These are phyloP conservation scores for Corydoras sp. DNA, from an alignment of 2,113 vertebrate genomes.

Conservation along the genomic window DNA sequence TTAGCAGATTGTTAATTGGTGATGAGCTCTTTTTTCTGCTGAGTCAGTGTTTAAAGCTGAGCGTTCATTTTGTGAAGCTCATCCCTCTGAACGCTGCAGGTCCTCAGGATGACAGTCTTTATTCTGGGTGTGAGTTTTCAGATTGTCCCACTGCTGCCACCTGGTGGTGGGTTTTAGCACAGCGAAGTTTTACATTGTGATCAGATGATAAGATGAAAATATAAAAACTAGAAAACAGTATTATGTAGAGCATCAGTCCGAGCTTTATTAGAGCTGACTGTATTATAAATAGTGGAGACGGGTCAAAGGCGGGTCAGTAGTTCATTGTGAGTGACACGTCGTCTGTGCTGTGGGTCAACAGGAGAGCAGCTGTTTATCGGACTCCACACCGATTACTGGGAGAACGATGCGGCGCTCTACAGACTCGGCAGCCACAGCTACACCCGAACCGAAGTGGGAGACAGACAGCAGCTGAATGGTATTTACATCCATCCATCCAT, in stretches of 20 bases:
- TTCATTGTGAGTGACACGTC: not conserved
- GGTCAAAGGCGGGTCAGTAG: too few relatives aligned
- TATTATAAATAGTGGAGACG: too few relatives aligned
- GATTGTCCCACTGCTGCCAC: slow-evolving; percentile 19
- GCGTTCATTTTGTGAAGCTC: too few relatives aligned
- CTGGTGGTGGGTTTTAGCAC: slow-evolving; percentile 22
- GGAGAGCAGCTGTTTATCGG: slow-evolving; percentile 83
- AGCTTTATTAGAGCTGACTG: too few relatives aligned
- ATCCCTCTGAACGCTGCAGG: too few relatives aligned
- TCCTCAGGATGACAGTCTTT: not conserved
- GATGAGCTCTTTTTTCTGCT: too few relatives aligned
- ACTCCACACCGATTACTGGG: slow-evolving; percentile 92
- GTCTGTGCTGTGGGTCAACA: slow-evolving; percentile 39
- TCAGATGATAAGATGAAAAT: too few relatives aligned
- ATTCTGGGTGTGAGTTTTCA: not conserved
- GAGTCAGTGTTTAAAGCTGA: too few relatives aligned
- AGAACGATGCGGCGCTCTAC: slow-evolving; percentile 84
- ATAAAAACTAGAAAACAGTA: too few relatives aligned
- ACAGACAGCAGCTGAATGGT: slow-evolving; percentile 84
- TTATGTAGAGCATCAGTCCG: too few relatives aligned
- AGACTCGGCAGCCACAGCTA: slow-evolving; percentile 71
- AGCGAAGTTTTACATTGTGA: too few relatives aligned
- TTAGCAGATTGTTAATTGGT: too few relatives aligned
- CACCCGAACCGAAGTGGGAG: slow-evolving; percentile 81
- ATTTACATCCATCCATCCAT: not conserved